These are phyloP conservation scores for Alectoris magna DNA, from an alignment of 2,797 vertebrate genomes.

Conservation along the genomic window DNA sequence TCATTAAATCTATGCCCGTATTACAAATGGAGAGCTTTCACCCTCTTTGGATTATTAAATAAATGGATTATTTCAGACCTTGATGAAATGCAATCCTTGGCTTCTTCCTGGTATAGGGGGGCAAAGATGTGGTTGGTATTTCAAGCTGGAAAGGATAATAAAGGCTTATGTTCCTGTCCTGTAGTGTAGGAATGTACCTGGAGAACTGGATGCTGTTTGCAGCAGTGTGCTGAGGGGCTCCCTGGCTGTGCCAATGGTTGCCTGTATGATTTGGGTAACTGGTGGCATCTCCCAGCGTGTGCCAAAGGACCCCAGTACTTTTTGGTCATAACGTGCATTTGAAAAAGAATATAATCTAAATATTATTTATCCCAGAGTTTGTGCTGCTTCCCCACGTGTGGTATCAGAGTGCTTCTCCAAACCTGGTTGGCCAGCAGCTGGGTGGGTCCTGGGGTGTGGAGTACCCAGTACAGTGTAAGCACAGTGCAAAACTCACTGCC, in stretches of 20 bases:
- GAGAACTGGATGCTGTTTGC: accelerated
- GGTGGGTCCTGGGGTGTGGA: neutral
- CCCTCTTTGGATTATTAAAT: neutral
- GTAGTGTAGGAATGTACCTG: neutral
- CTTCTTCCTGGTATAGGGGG: neutral
- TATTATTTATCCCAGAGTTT: neutral
- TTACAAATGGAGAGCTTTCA: slow-evolving; percentile 13
- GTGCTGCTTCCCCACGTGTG: neutral
- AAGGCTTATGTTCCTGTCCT: neutral
- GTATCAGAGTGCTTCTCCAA: neutral
- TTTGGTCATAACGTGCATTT: accelerated
- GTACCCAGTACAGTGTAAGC: neutral
- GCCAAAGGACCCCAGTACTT: accelerated
- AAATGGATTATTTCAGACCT: neutral
- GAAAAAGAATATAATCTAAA: neutral
- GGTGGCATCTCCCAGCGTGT: neutral
- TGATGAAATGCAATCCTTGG: neutral
- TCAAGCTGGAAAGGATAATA: neutral
- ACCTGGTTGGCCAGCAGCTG: neutral
- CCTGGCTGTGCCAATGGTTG: neutral
- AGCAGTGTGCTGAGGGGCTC: neutral
- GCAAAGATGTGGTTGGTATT: neutral
- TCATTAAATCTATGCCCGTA: slow-evolving; percentile 17
- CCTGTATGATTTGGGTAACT: neutral
- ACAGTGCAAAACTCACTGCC: neutral